Evolutionary conservation across 2,888 invertebrate species (phyloP).

Genomic region (Drosophila niveifrons): DNA sequence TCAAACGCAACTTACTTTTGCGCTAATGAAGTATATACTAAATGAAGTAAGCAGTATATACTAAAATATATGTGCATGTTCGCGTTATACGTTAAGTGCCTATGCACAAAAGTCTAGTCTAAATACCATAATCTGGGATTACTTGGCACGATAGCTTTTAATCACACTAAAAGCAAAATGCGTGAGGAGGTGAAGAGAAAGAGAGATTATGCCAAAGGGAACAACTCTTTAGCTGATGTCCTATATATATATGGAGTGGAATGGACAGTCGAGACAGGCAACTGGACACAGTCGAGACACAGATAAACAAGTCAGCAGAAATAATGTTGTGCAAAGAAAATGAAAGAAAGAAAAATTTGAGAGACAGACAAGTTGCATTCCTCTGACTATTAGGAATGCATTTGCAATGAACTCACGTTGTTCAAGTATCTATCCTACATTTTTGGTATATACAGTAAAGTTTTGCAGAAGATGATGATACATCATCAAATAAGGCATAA

Average conservation of each 20-base stretch:
- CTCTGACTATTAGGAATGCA: constrained; percentile 21
- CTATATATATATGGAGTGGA: constrained; percentile 1
- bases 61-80: neutral
- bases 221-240: constrained; percentile 5
- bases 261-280: constrained; percentile 1
- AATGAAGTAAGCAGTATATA: neutral
- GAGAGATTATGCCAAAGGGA: constrained; percentile 4
- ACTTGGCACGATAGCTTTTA: constrained; percentile 45
- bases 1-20: constrained; percentile 5
- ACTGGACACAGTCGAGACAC: neutral
- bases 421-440: neutral
- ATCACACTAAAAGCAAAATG: constrained; percentile 56
- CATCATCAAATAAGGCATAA: constrained; percentile 22
- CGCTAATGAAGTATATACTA: constrained; percentile 20
- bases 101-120: constrained; percentile 7
- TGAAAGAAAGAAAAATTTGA: neutral
- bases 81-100: constrained; percentile 17
- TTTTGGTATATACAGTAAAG: neutral
- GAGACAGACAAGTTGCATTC: constrained; percentile 26
- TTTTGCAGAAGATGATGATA: constrained; percentile 7
- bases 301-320: constrained; percentile 29
- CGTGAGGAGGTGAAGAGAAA: neutral
- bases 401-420: constrained; percentile 13
- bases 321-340: neutral
- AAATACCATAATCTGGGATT: constrained; percentile 36